A percentile compares a stretch with the other conserved stretches of the same genome.
Evolutionary conservation across 1,140 invertebrate species (phyloP).

Genomic region (Aphaenogaster ashmeadi): DNA sequence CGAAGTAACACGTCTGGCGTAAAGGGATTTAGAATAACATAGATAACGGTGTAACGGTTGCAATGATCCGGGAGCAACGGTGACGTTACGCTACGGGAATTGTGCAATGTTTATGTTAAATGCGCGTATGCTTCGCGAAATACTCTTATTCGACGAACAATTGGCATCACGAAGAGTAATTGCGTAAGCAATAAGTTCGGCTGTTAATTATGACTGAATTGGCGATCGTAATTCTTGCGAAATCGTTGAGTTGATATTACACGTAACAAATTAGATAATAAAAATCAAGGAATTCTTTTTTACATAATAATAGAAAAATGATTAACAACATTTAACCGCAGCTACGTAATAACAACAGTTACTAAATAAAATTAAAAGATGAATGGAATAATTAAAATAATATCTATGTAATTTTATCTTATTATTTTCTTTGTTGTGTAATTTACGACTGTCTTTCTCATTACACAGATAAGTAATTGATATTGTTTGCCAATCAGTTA

Average conservation of each 20-base stretch:
- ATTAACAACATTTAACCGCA: background rate
- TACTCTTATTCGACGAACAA: background rate
- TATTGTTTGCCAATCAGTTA: slow-evolving; percentile 14
- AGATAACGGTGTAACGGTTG: background rate
- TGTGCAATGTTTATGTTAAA: background rate
- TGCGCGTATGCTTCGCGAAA: background rate
- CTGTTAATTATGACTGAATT: background rate
- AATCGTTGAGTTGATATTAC: background rate
- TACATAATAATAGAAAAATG: background rate
- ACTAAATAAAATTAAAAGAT: background rate
- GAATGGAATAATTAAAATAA: background rate
- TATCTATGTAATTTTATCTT: background rate
- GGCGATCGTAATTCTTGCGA: background rate
- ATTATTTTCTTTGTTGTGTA: background rate
- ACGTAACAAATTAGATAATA: background rate
- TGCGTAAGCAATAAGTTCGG: background rate
- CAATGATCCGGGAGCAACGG: background rate
- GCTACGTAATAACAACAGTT: background rate
- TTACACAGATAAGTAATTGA: slow-evolving; percentile 2
- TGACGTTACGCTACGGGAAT: background rate
- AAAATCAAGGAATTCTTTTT: background rate
- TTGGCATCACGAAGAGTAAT: background rate
- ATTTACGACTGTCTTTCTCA: background rate
- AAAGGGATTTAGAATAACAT: slow-evolving; percentile 26
- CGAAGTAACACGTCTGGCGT: slow-evolving; percentile 19